These are phyloP conservation scores for Proteles cristata DNA, from an alignment of 2,113 vertebrate genomes.

Conservation along the genomic window DNA sequence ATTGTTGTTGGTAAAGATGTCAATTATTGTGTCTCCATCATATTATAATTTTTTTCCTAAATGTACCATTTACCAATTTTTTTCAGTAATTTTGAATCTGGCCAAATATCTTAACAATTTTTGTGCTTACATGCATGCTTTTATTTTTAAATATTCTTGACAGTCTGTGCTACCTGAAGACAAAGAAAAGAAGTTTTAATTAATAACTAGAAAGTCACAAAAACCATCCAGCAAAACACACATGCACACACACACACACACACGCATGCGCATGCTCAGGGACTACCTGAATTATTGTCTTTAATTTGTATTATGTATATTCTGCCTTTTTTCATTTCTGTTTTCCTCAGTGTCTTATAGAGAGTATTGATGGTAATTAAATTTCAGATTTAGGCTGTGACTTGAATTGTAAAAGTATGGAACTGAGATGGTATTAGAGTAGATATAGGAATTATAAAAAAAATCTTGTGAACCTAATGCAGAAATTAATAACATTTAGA, in stretches of 20 bases:
- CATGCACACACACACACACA: background rate
- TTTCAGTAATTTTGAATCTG: background rate
- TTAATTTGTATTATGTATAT: background rate
- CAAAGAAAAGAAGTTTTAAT: background rate
- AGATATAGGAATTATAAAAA: background rate
- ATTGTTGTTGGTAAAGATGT: background rate
- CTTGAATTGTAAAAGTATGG: background rate
- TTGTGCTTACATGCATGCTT: background rate
- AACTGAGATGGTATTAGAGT: background rate
- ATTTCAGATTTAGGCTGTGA: background rate
- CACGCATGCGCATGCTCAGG: background rate
- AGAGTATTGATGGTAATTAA: background rate
- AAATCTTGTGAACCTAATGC: background rate
- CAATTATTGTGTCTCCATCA: background rate
- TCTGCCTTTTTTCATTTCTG: background rate
- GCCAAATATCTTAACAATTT: background rate
- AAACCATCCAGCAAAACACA: background rate
- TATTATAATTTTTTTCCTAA: background rate
- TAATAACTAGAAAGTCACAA: background rate
- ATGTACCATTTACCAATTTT: background rate
- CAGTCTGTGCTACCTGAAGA: background rate
- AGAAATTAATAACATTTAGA: background rate
- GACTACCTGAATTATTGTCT: background rate
- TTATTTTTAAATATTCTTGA: background rate
- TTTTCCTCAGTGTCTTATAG: background rate